Evolutionary conservation across 2,888 invertebrate species (phyloP).

Genomic region (Agriopis aurantiaria): DNA sequence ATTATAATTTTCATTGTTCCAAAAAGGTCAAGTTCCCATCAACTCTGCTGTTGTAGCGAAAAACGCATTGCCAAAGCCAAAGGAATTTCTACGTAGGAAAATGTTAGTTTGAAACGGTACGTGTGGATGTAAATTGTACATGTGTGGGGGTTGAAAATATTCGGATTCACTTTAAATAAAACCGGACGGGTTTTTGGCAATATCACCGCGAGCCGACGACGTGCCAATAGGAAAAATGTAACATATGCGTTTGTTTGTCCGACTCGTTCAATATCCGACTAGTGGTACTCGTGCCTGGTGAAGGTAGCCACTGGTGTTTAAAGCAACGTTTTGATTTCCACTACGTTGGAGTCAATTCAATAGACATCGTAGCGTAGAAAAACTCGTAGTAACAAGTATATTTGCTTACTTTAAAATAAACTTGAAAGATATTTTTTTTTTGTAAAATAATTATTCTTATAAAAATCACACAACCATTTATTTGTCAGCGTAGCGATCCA

Average conservation of each 20-base stretch:
- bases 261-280: conserved; percentile 38
- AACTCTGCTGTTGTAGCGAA: conserved; percentile 34
- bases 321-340: conserved; percentile 13
- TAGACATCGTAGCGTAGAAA: not conserved
- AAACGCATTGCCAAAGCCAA: conserved; percentile 35
- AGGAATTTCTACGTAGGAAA: conserved; percentile 40
- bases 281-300: conserved; percentile 5
- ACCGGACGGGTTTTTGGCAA: conserved; percentile 39
- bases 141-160: conserved; percentile 30
- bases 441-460: no score
- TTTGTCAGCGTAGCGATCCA: no score
- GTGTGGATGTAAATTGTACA: conserved; percentile 36
- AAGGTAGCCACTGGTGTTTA: not conserved
- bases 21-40: conserved; percentile 57
- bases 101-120: conserved; percentile 38
- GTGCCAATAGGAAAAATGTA: conserved; percentile 42
- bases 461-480: no score
- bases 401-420: not conserved
- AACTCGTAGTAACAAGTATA: not conserved
- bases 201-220: conserved; percentile 41
- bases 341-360: conserved; percentile 1
- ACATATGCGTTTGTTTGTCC: conserved; percentile 41
- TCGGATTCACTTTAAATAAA: conserved; percentile 45
- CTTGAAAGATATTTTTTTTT: no score
- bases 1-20: conserved; percentile 51